Conservation (phyloP, 2,113 vertebrate genomes). For the Capra hircus region DNA sequence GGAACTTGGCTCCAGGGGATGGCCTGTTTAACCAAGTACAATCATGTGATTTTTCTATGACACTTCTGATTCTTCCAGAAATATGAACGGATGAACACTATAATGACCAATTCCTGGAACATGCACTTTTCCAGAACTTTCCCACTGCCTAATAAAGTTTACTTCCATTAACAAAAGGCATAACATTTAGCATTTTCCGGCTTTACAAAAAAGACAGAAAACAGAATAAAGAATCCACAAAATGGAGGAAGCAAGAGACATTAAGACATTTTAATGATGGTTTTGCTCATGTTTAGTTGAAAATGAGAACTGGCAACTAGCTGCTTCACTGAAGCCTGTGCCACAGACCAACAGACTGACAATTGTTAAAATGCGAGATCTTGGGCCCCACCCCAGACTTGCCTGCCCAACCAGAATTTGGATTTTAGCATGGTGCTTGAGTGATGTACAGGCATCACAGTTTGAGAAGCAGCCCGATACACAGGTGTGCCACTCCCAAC, state of each 20-base stretch:
- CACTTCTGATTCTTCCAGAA: conserved; percentile 54
- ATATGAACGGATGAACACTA: conserved; percentile 31
- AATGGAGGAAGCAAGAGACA: background rate
- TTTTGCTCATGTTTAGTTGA: background rate
- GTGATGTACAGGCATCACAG: no score
- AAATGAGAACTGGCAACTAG: background rate
- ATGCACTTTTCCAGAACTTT: conserved; percentile 59
- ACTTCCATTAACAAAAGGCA: conserved; percentile 45
- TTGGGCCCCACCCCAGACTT: background rate
- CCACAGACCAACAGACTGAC: background rate
- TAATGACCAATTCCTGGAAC: conserved; percentile 58
- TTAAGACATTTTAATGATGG: background rate
- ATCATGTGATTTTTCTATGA: conserved; percentile 48
- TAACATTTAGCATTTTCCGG: background rate
- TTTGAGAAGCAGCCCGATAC: background rate
- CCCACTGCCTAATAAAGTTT: conserved; percentile 33
- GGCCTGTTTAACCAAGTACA: conserved; percentile 1
- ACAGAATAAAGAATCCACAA: background rate
- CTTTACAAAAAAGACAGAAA: background rate
- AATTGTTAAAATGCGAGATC: background rate
- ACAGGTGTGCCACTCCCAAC: background rate
- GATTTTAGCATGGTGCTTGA: background rate
- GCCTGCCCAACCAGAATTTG: background rate
- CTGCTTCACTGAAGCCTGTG: background rate
- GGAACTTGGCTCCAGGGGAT: background rate